Evolutionary conservation across 2,797 vertebrate genomes (phyloP).

Genomic region (Triplophysa yarkandensis): DNA sequence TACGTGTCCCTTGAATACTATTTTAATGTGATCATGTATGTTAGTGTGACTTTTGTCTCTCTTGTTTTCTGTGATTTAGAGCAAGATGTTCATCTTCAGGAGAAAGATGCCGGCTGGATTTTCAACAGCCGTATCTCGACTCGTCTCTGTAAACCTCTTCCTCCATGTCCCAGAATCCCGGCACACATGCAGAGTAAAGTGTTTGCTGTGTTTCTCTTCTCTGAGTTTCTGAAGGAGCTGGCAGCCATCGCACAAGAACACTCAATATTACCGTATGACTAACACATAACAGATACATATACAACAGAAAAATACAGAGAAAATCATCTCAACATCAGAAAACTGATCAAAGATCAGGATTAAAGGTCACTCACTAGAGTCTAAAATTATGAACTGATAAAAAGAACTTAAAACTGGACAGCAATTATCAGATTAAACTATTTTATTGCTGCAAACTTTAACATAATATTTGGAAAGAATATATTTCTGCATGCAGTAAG

Average conservation of each 20-base stretch:
- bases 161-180: conserved; percentile 74
- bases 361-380: background rate
- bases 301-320: too few relatives aligned
- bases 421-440: background rate
- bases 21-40: too few relatives aligned
- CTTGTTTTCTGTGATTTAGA: conserved; percentile 57
- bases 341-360: background rate
- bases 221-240: conserved; percentile 95
- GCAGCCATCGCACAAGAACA: conserved; percentile 93
- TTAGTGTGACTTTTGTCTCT: background rate
- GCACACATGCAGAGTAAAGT: conserved; percentile 78
- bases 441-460: too few relatives aligned
- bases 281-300: conserved; percentile 33
- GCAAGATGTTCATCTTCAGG: conserved; percentile 60
- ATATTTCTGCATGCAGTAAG: too few relatives aligned
- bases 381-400: too few relatives aligned
- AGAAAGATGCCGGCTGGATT: conserved; percentile 64
- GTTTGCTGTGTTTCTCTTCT: conserved; percentile 86
- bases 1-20: too few relatives aligned
- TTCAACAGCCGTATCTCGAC: conserved; percentile 68
- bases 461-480: too few relatives aligned
- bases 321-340: background rate
- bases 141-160: conserved; percentile 67
- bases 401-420: background rate
- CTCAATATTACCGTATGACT: conserved; percentile 79